phyloP scores from a whole-genome alignment of 2,888 invertebrate genomes.

The Coelinius sp. region DNA sequence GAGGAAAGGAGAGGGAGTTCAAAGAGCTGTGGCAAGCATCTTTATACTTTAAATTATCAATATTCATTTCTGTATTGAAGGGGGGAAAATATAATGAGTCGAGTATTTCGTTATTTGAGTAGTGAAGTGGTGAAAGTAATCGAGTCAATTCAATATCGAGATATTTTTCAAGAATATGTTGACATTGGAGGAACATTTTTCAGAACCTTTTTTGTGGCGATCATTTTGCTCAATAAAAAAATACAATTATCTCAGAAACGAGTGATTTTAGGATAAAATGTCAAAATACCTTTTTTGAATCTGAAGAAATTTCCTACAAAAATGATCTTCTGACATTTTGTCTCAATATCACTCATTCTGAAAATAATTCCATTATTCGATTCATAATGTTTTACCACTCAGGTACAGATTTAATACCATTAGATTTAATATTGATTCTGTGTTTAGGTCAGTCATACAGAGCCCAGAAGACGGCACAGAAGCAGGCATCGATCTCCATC shows the following conservation, averaged over 20 bases:
- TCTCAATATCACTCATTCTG: no score
- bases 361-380: no score
- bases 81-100: no score
- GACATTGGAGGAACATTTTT: no score
- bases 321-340: no score
- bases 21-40: slow-evolving; percentile 67
- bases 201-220: neutral
- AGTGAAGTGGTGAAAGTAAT: neutral
- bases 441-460: slow-evolving; percentile 61
- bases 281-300: no score
- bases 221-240: no score
- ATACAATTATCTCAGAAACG: no score
- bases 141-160: neutral
- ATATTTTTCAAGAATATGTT: no score
- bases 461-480: slow-evolving; percentile 64
- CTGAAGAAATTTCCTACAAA: no score
- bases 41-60: slow-evolving; percentile 3
- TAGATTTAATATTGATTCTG: neutral
- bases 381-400: neutral
- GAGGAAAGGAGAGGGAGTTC: slow-evolving; percentile 76
- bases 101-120: no score
- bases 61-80: neutral
- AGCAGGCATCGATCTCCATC: slow-evolving; percentile 68
- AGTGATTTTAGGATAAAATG: no score
- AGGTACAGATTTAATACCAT: neutral